These are phyloP conservation scores for Andricus curvator DNA, from an alignment of 2,888 invertebrate species.

Conservation along the genomic window DNA sequence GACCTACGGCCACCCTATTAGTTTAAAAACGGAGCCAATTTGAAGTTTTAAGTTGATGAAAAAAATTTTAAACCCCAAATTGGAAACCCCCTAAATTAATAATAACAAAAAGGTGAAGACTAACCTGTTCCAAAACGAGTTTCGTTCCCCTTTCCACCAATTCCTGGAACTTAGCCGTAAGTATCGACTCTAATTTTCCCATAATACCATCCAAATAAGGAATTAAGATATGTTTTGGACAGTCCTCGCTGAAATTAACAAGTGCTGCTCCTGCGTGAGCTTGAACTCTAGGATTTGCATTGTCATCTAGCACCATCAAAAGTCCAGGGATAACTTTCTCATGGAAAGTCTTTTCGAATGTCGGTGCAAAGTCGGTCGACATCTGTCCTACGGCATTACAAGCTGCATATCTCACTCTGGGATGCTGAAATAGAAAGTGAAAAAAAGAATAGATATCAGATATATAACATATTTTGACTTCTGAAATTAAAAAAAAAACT, in stretches of 20 bases:
- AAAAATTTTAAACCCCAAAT: too few species aligned
- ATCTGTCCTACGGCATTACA: constrained; percentile 99
- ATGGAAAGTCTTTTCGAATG: constrained; percentile 98
- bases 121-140: constrained; percentile 93
- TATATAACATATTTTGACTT: neutral
- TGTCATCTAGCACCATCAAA: constrained; percentile 92
- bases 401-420: constrained; percentile 96
- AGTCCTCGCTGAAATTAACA: constrained; percentile 99
- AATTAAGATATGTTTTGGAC: constrained; percentile 95
- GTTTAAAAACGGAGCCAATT: too few species aligned
- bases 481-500: neutral
- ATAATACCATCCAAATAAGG: constrained; percentile 95
- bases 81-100: neutral
- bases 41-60: too few species aligned
- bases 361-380: constrained; percentile 98
- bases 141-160: constrained; percentile 96
- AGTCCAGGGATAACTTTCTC: constrained; percentile 96
- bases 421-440: constrained; percentile 82
- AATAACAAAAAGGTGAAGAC: constrained; percentile 30
- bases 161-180: constrained; percentile 96
- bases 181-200: constrained; percentile 92
- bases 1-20: too few species aligned
- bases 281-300: constrained; percentile 93
- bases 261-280: constrained; percentile 94
- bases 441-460: neutral